Evolutionary conservation across 2,113 vertebrate genomes (phyloP), one percentile per base, ranked within the genome.

Genomic region (Tursiops truncatus): DNA sequence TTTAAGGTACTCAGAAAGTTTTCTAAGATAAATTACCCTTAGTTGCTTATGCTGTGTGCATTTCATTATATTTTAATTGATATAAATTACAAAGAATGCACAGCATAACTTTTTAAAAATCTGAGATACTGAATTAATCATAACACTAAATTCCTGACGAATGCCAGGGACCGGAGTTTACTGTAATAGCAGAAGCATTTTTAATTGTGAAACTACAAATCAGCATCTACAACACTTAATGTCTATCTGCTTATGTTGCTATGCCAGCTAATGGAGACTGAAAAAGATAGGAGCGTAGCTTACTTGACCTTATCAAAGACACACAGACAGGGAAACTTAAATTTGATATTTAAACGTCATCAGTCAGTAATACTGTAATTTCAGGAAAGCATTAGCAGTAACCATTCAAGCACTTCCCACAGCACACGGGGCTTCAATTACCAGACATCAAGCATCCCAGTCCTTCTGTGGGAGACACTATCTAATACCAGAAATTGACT

Each of bases 301-400:
- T 80, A 50, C 12, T 33, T 33, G 25, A 83, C 77, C 62, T 20
- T 60, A 87, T 31, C 63, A 44, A 63, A 91, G 71, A 93, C 33
- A 84, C 10, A 20, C 0, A 56, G 73, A 68, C 77, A 95, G 36
- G 81, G 47, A 70, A 50, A 77, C 31, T 63, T 47, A 38, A 56
- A 41, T 81, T 85, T 81, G 88, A 82, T 77, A 94, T 25, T 76
- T 68, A 97, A 95, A 89, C 56, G n/a, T 21, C 33, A 8, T 53
- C 86, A 60, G n/a, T 77, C 81, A 93, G 31, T 25, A 44, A 36
- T 21, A 63, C 44, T 67, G 9, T 50, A 70, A 84, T 70, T 92
- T 88, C 58, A 80, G 38, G 20, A 91, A 71, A 58, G 25, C 58
- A 91, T 38, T 62, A 70, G 82, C 71, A 67, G 17, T 58, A 77